phyloP scores from a whole-genome alignment of 1,140 invertebrate genomes.

The Sminthurides bifidus region DNA sequence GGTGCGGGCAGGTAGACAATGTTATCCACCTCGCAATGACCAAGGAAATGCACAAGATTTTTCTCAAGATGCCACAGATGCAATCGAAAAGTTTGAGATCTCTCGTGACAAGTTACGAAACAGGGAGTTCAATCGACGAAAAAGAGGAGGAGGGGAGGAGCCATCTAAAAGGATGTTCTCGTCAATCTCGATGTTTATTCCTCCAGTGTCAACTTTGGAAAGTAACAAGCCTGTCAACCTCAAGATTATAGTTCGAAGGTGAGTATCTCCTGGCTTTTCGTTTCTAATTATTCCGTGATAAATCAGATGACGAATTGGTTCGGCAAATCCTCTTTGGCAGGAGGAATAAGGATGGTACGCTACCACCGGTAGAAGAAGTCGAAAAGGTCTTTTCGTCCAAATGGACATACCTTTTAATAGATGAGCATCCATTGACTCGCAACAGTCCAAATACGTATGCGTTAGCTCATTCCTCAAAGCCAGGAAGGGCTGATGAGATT shows the following conservation, averaged over 20 bases:
- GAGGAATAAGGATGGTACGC: background rate
- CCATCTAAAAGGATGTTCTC: background rate
- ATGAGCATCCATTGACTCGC: constrained; percentile 1
- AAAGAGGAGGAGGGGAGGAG: background rate
- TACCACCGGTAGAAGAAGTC: background rate
- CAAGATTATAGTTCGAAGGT: background rate
- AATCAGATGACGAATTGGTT: background rate
- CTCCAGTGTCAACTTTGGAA: background rate
- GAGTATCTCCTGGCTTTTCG: background rate
- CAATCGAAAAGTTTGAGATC: background rate
- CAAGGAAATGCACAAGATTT: too few relatives aligned
- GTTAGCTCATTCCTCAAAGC: background rate
- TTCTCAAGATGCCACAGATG: background rate
- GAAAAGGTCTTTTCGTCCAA: background rate
- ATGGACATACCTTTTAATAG: background rate
- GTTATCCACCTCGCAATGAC: too few relatives aligned
- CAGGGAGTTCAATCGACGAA: background rate
- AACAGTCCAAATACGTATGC: background rate
- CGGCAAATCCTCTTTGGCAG: background rate
- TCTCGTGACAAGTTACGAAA: background rate
- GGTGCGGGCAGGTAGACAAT: too few relatives aligned
- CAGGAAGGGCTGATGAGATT: background rate
- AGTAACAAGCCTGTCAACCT: background rate
- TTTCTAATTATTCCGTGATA: background rate
- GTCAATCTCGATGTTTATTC: background rate